Evolutionary conservation across 2,797 vertebrate species (phyloP), one percentile per base, ranked within the genome.

Genomic region (Melanotaenia trifasciata): DNA sequence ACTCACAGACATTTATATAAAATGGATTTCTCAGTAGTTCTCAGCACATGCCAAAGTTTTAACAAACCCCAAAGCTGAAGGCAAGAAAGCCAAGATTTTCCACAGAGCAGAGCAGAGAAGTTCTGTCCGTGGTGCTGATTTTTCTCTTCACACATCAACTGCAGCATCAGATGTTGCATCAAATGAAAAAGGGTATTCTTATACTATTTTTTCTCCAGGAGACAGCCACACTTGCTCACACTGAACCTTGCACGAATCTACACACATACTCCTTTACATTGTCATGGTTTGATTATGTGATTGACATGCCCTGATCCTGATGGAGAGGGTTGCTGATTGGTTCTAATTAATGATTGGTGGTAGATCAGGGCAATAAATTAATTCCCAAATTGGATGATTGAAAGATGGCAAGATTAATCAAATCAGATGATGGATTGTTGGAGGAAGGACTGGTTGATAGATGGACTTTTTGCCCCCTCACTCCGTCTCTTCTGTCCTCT

Each of bases 351-450:
- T 84, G 77, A 90, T 72, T 80, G 75, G 77, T 78, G 70, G 76
- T 87, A 71, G 85, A 90, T 79, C 70, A 73, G 81, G 59, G 86
- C 79, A 69, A 62, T 81, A 71, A 89, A 87, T 79, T 83, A 84
- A 72, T 63, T 76, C 80, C 80, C 77, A 79, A 90, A 90, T 86
- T 76, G 80, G 83, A 87, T 90, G 90, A 92, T 89, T 90, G 89
- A 92, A 84, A 80, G 90, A 84, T 64, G 68, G 79, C 3, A 54
- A 72, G 85, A 90, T 92, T 87, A 89, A 88, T 92, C 84, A 88
- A 86, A 85, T 76, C 76, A 58, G 66, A 82, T 91, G 87, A 92
- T 83, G 83, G 89, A 91, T 87, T 86, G 70, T 57, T 79, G 38
- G 70, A 60, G 74, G 74, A 20, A 50, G 20, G 80, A 76, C 62